phyloP scores from a whole-genome alignment of 2,888 invertebrate species.

The Argyra leucocephala region DNA sequence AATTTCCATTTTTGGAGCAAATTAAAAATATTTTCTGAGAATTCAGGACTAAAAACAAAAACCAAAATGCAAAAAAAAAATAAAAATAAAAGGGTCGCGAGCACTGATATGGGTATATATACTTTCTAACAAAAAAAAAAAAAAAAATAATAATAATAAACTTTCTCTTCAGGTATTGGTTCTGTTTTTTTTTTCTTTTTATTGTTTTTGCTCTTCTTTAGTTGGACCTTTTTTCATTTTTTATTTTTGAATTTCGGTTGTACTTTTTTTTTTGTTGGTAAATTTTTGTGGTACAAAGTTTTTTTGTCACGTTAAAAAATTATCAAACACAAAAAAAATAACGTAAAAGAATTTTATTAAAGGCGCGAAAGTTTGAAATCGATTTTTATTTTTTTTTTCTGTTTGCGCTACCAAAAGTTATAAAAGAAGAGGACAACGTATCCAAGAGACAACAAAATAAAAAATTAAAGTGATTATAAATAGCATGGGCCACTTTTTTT shows the following conservation, averaged over 20 bases:
- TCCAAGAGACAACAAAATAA: background rate
- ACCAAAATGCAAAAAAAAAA: background rate
- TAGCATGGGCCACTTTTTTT: too few relatives aligned
- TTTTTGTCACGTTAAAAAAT: background rate
- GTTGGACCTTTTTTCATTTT: background rate
- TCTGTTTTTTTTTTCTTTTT: background rate
- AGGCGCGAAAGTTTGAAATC: background rate
- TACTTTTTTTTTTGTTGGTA: too few relatives aligned
- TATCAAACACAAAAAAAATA: background rate
- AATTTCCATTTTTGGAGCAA: too few relatives aligned
- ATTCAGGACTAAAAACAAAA: background rate
- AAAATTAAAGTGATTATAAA: too few relatives aligned
- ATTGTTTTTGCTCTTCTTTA: too few relatives aligned
- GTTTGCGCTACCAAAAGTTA: too few relatives aligned
- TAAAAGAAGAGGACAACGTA: too few relatives aligned
- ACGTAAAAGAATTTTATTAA: background rate
- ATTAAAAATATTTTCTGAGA: too few relatives aligned
- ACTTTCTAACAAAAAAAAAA: too few relatives aligned
- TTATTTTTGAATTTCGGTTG: too few relatives aligned
- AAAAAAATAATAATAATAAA: too few relatives aligned
- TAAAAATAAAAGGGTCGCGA: background rate
- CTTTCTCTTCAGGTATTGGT: background rate
- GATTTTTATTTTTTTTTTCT: background rate
- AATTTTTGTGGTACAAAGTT: background rate
- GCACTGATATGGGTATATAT: background rate